phyloP scores from a whole-genome alignment of 1,140 invertebrate genomes.

The Penaeus chinensis region DNA sequence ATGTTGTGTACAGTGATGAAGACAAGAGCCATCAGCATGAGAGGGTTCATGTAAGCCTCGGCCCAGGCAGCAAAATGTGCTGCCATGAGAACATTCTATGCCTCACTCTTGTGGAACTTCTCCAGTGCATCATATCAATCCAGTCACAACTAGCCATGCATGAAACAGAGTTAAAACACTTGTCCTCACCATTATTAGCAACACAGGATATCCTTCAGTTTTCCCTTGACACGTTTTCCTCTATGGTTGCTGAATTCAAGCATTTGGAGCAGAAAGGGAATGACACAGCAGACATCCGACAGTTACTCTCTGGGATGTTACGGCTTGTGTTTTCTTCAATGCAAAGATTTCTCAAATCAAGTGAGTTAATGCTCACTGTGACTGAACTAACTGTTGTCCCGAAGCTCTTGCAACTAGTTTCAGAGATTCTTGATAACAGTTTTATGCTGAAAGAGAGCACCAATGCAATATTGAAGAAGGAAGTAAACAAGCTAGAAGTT shows the following conservation, averaged over 20 bases:
- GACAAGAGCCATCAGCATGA: conserved; percentile 30
- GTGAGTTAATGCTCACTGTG: conserved; percentile 33
- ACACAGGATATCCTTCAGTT: conserved; percentile 49
- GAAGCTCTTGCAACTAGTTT: conserved; percentile 31
- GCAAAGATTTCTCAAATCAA: conserved; percentile 44
- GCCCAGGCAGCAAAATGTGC: neutral
- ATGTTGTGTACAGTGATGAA: conserved; percentile 44
- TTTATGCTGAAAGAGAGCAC: neutral
- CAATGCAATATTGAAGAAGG: neutral
- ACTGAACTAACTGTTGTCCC: conserved; percentile 39
- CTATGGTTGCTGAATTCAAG: conserved; percentile 41
- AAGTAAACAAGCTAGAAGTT: neutral
- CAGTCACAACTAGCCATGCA: conserved; percentile 41
- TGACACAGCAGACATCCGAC: neutral
- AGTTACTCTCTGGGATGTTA: conserved; percentile 26
- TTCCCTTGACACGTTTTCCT: conserved; percentile 45
- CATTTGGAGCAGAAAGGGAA: neutral
- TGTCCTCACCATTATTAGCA: conserved; percentile 44
- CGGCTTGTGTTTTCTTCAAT: conserved; percentile 48
- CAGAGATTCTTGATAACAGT: conserved; percentile 21
- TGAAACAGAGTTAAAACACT: conserved; percentile 34
- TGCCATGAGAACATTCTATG: conserved; percentile 15
- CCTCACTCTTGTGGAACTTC: conserved; percentile 39
- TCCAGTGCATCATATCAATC: conserved; percentile 49
- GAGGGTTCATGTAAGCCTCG: neutral